These are phyloP conservation scores for Drosophila punjabiensis DNA, from an alignment of 1,140 invertebrate species.

Conservation along the genomic window DNA sequence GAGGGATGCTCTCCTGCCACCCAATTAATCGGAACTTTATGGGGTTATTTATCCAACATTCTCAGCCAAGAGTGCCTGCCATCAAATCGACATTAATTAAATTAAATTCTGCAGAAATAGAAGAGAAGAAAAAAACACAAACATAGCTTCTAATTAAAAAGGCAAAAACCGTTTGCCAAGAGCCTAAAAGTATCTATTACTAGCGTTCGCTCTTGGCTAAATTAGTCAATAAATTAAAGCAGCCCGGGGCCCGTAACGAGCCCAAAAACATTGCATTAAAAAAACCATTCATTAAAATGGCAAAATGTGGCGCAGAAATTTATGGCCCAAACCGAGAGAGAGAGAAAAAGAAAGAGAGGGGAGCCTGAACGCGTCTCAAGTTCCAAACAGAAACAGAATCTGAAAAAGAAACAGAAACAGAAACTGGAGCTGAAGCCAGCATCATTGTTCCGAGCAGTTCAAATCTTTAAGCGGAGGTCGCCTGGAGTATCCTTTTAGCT, in stretches of 20 bases:
- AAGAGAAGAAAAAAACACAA: background rate
- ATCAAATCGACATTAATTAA: constrained; percentile 77
- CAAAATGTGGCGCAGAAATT: constrained; percentile 77
- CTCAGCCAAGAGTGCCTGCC: constrained; percentile 31
- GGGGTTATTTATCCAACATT: constrained; percentile 22
- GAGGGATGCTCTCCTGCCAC: constrained; percentile 12
- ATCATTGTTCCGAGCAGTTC: constrained; percentile 4
- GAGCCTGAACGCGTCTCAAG: constrained; percentile 50
- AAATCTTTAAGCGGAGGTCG: constrained; percentile 25
- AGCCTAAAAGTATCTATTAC: constrained; percentile 75
- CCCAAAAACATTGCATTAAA: constrained; percentile 80
- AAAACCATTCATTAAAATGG: constrained; percentile 83
- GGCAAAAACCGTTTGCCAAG: constrained; percentile 42
- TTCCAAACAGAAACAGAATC: constrained; percentile 39
- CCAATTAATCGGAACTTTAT: constrained; percentile 66
- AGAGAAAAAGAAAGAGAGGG: background rate
- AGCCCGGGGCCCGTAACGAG: constrained; percentile 50
- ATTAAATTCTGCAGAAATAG: constrained; percentile 56
- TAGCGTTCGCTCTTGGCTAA: constrained; percentile 30
- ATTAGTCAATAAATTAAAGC: constrained; percentile 82
- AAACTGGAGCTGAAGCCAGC: constrained; percentile 19
- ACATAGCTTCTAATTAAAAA: constrained; percentile 38
- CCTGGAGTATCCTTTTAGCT: constrained; percentile 2
- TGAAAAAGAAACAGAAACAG: constrained; percentile 18
- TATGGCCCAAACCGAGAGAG: constrained; percentile 56